Conservation (phyloP, 2,888 invertebrate genomes). For the Cataglyphis rosenhaueri region DNA sequence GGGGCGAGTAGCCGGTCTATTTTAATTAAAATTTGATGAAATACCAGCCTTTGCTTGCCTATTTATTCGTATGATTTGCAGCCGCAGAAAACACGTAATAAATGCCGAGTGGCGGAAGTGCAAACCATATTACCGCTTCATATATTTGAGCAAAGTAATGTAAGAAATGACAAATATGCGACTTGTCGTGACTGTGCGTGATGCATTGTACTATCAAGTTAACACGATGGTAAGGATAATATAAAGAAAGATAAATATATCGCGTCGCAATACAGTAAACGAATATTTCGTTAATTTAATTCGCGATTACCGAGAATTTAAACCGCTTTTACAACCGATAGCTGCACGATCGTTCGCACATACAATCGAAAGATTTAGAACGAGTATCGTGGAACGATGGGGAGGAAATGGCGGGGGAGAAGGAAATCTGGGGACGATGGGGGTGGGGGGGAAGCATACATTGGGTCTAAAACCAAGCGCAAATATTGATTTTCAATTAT, state of each 20-base stretch:
- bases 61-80: background rate
- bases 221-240: background rate
- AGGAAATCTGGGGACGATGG: conserved; percentile 30
- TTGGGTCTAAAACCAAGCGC: conserved; percentile 74
- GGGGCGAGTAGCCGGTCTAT: background rate
- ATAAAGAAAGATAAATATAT: background rate
- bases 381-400: conserved; percentile 61
- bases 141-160: background rate
- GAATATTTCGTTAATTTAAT: conserved; percentile 20
- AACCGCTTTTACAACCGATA: conserved; percentile 19
- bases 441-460: conserved; percentile 45
- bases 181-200: too few species aligned
- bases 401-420: conserved; percentile 1
- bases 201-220: background rate
- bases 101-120: background rate
- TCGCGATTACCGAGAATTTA: conserved; percentile 15
- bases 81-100: background rate
- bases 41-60: background rate
- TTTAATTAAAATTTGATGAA: conserved; percentile 42
- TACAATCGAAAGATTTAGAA: conserved; percentile 75
- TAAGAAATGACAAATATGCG: background rate
- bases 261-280: background rate
- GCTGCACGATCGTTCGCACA: conserved; percentile 54
- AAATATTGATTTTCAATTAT: conserved; percentile 85
- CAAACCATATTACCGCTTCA: background rate